Evolutionary conservation across 2,113 vertebrate genomes (phyloP).

Genomic region (Stegostoma tigrinum): DNA sequence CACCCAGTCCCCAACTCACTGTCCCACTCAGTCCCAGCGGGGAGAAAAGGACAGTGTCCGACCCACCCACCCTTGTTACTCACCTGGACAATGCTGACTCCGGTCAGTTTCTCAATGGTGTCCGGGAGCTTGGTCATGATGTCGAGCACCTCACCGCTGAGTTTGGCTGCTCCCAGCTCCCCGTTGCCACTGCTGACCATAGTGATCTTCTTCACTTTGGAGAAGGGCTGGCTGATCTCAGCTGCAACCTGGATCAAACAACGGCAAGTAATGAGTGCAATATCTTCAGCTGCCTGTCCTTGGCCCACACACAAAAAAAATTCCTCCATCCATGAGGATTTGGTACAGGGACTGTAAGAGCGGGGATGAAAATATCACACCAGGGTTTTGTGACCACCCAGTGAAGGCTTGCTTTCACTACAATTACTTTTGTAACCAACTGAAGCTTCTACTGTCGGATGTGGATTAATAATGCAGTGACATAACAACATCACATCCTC

Average conservation of each 20-base stretch:
- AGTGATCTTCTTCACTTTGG: slow-evolving; percentile 65
- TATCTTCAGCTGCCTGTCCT: neutral
- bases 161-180: slow-evolving; percentile 71
- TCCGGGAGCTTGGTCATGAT: slow-evolving; percentile 71
- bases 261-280: neutral
- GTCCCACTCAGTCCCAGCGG: too few relatives aligned
- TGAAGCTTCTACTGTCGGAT: too few relatives aligned
- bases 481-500: too few relatives aligned
- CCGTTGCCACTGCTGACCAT: slow-evolving; percentile 76
- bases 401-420: too few relatives aligned
- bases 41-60: neutral
- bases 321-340: neutral
- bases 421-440: too few relatives aligned
- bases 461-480: too few relatives aligned
- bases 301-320: neutral
- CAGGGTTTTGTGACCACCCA: too few relatives aligned
- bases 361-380: neutral
- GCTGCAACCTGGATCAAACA: slow-evolving; percentile 65
- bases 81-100: slow-evolving; percentile 72
- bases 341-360: too few relatives aligned
- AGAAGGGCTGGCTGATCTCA: slow-evolving; percentile 76
- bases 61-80: neutral
- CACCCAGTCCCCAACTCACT: neutral
- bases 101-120: slow-evolving; percentile 75
- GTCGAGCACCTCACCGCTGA: slow-evolving; percentile 79